Evolutionary conservation across 2,113 vertebrate genomes (phyloP), one percentile per base, ranked within the genome.

Genomic region (Paratilapia polleni): DNA sequence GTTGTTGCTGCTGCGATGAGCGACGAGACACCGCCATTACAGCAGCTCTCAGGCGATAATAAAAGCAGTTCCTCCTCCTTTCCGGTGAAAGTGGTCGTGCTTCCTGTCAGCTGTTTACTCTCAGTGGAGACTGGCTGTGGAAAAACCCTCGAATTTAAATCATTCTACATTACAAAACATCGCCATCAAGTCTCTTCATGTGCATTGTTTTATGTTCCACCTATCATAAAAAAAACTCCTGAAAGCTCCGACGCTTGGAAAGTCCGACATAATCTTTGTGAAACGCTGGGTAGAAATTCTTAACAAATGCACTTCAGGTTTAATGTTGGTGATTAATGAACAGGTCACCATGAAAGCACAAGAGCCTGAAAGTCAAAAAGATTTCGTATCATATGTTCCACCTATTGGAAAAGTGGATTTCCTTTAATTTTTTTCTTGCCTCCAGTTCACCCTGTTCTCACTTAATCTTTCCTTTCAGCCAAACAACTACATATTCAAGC

Each of bases 11-110:
- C 91, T 96, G 95, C 89, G 95, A 95, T 26, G 95, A 95, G 84
- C 96, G 95, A 91, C 96, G 96, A 93, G 95, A 92, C 93, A 94
- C 94, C 95, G 96, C 95, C 96, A 96, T 96, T 95, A 95, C 92
- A 92, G 93, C 94, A 94, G 94, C 92, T 93, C 91, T 70, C 81
- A 20, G 75, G 89, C 91, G 85, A 94, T 88, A 88, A 90, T 88
- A 92, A 84, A 57, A 84, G 19, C 83, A 41, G 88, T 56, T 80
- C 88, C 89, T 90, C 80, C 81, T 90, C 77, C 80, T 90, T 95
- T 94, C 94, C 94, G 91, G 93, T 88, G 89, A 93, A 90, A 94
- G 91, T 89, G 91, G 5, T 74, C 28, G 38, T 9, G 76, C 49
- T 93, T 94, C 94, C 94, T 74, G 93, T 94, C 90, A 88, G 91